Evolutionary conservation across 2,113 vertebrate genomes (phyloP).

Genomic region (Ammodytes dubius): DNA sequence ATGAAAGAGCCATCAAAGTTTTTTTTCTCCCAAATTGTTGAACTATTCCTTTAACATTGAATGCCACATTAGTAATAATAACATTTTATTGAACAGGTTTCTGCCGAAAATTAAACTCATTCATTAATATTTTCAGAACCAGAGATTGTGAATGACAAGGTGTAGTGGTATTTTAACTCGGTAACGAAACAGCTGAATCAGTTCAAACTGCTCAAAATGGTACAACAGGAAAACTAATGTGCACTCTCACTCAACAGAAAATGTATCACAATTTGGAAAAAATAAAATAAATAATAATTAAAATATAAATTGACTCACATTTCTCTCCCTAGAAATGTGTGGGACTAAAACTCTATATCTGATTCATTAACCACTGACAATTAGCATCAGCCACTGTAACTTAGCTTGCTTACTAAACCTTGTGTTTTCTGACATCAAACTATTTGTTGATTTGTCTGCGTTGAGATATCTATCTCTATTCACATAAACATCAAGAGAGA

Average conservation of each 20-base stretch:
- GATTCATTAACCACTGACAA: constrained; percentile 31
- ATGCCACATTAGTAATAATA: too few relatives aligned
- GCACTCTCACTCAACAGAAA: constrained; percentile 6
- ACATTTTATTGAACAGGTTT: not conserved
- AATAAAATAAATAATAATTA: not conserved
- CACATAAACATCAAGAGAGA: constrained; percentile 10
- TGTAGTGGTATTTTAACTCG: not conserved
- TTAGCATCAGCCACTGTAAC: not conserved
- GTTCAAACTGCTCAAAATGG: not conserved
- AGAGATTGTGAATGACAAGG: not conserved
- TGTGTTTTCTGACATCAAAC: not conserved
- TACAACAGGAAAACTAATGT: not conserved
- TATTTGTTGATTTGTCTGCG: not conserved
- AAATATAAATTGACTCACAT: constrained; percentile 20
- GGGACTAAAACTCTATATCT: not conserved
- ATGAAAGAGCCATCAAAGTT: not conserved
- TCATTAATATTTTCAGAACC: constrained; percentile 1
- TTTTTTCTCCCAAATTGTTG: not conserved
- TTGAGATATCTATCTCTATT: not conserved
- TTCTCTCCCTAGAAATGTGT: not conserved
- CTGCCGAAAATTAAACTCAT: not conserved
- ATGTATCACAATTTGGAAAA: constrained; percentile 11
- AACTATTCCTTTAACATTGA: too few relatives aligned
- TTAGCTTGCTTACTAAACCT: not conserved
- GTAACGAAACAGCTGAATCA: not conserved